Evolutionary conservation across 2,113 vertebrate species (phyloP), one percentile per base, ranked within the genome.

Genomic region (Desmodus rotundus): DNA sequence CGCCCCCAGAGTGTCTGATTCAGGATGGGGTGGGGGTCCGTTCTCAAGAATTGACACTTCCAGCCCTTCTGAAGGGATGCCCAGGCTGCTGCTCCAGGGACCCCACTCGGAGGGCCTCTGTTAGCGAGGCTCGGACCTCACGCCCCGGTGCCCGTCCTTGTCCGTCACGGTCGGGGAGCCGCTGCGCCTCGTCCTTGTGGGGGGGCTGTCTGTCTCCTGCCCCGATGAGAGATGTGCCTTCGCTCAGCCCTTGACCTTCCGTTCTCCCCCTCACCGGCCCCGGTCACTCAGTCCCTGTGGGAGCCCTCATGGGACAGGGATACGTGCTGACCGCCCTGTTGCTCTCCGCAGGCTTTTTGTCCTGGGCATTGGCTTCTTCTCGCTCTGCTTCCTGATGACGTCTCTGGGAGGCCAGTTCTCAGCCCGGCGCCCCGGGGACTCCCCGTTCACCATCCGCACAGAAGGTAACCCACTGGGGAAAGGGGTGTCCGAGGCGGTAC

Each of bases 321-420:
- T 24, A 33, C 1, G 7, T 28, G 78, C 80, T 80, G 73, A 96
- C 78, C 61, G 0, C 47, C 28, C 15, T 50, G 7, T 73, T 93
- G 2, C 4, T 95, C 81, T 90, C 58, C 41, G 4, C 96, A 99
- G 99, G 99, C 99, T 99, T 96, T 99, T 99, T 28, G 99, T 99
- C 97, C 98, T 99, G 95, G 99, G 99, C 91, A 99, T 99, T 2
- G 99, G 99, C 97, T 99, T 99, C 98, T 99, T 99, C 98, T 99
- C 99, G 0, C 98, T 99, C 93, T 99, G 99, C 98, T 99, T 99
- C 98, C 98, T 99, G 97, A 99, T 99, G 99, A 99, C 99, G 0
- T 99, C 99, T 36, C 98, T 99, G 97, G 99, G 99, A 96, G 99
- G 99, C 89, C 99, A 99, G 98, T 99, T 99, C 97, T 99, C 99